Evolutionary conservation across 2,113 vertebrate species (phyloP).

Genomic region (Hydrochoerus hydrochaeris): DNA sequence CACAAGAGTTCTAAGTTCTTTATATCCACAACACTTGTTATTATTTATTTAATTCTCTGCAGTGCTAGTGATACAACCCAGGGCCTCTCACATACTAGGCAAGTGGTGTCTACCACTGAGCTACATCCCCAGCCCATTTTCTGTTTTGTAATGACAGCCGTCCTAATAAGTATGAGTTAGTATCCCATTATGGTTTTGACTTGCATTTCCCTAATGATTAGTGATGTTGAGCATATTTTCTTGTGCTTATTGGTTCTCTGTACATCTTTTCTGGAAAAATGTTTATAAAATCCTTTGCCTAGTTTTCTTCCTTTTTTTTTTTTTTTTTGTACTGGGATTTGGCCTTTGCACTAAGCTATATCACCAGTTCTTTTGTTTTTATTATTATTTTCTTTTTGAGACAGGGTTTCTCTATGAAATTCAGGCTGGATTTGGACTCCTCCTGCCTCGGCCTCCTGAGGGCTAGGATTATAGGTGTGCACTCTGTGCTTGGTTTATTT

Average conservation of each 20-base stretch:
- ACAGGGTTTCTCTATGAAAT: neutral
- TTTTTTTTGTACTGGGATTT: neutral
- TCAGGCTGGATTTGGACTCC: too few relatives aligned
- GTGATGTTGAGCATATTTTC: neutral
- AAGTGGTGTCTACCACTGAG: neutral
- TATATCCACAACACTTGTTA: neutral
- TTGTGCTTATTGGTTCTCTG: neutral
- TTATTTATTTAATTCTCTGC: neutral
- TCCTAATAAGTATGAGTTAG: neutral
- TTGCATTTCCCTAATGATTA: neutral
- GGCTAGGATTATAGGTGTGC: neutral
- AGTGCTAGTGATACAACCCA: neutral
- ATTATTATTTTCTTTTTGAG: neutral
- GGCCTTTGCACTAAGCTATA: neutral
- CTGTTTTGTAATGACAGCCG: neutral
- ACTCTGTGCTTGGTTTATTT: neutral
- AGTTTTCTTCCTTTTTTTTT: neutral
- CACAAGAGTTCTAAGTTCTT: neutral
- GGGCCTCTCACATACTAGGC: neutral
- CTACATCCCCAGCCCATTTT: neutral
- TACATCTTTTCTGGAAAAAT: neutral
- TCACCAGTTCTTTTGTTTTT: neutral
- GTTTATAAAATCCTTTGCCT: neutral
- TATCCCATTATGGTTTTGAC: neutral
- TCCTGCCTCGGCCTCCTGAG: neutral